Conservation (phyloP, 2,797 vertebrate species). For the Enteromius radiatus region DNA sequence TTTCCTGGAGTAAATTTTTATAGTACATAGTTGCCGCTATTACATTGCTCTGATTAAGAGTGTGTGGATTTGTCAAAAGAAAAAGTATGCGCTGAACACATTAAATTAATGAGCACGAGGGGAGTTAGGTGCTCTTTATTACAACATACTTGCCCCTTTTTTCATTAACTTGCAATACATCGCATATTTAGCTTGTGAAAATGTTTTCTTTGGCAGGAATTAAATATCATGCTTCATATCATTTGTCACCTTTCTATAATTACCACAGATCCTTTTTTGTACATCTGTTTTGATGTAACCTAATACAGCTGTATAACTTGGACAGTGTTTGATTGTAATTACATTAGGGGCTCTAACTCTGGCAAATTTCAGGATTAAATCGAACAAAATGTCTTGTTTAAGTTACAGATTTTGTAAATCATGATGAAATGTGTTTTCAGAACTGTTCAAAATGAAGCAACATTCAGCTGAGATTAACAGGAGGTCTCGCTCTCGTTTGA, state of each 20-base stretch:
- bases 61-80: slow-evolving; percentile 58
- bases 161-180: slow-evolving; percentile 57
- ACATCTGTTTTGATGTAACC: slow-evolving; percentile 68
- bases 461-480: slow-evolving; percentile 45
- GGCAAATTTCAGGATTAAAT: slow-evolving; percentile 78
- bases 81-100: slow-evolving; percentile 56
- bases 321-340: slow-evolving; percentile 73
- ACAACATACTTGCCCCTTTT: slow-evolving; percentile 55
- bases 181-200: slow-evolving; percentile 66
- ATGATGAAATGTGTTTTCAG: slow-evolving; percentile 74
- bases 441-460: slow-evolving; percentile 61
- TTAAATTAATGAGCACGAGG: slow-evolving; percentile 33
- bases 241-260: slow-evolving; percentile 78
- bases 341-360: slow-evolving; percentile 74
- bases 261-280: slow-evolving; percentile 66
- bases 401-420: slow-evolving; percentile 68
- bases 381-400: slow-evolving; percentile 74
- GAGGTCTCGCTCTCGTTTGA: slow-evolving; percentile 49
- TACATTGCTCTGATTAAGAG: slow-evolving; percentile 44
- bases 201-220: slow-evolving; percentile 72
- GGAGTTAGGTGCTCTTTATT: slow-evolving; percentile 35
- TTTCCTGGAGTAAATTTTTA: slow-evolving; percentile 12
- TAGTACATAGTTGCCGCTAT: slow-evolving; percentile 1
- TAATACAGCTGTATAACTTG: slow-evolving; percentile 63
- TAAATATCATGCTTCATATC: slow-evolving; percentile 65